phyloP scores from a whole-genome alignment of 2,113 vertebrate species.

The Campylomormyrus tamandua region DNA sequence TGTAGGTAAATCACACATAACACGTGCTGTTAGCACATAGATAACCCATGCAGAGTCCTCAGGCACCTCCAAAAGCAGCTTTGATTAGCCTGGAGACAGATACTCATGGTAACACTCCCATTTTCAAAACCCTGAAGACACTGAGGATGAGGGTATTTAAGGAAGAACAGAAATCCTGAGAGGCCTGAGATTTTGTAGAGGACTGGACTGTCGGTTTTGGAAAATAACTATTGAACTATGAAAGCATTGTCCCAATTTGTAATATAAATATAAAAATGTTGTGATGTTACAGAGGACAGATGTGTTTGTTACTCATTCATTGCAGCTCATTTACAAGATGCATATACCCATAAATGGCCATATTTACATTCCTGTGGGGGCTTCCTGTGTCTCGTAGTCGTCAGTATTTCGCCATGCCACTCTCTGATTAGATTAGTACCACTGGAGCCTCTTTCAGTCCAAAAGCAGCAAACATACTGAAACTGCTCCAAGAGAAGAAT shows the following conservation, averaged over 20 bases:
- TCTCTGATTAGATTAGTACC: not conserved
- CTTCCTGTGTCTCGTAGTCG: not conserved
- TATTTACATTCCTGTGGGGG: not conserved
- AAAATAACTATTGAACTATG: not conserved
- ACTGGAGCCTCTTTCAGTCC: not conserved
- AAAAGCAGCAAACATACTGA: not conserved
- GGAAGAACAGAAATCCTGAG: not conserved
- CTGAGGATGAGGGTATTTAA: not conserved
- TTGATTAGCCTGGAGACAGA: not conserved
- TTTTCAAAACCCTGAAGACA: not conserved
- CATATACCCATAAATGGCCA: not conserved
- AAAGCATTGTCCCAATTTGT: not conserved
- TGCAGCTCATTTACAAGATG: not conserved
- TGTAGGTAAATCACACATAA: not conserved
- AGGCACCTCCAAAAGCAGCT: not conserved
- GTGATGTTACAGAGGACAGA: not conserved
- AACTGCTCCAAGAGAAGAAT: not conserved
- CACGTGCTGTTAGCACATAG: not conserved
- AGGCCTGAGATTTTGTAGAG: not conserved
- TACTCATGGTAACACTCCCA: not conserved
- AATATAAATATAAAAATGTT: not conserved
- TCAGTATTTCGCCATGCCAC: not conserved
- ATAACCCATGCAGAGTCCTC: not conserved
- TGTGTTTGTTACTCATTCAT: not conserved
- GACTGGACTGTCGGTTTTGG: not conserved